Conservation (phyloP, 2,888 invertebrate species). For the Nephrocerus scutellatus region DNA sequence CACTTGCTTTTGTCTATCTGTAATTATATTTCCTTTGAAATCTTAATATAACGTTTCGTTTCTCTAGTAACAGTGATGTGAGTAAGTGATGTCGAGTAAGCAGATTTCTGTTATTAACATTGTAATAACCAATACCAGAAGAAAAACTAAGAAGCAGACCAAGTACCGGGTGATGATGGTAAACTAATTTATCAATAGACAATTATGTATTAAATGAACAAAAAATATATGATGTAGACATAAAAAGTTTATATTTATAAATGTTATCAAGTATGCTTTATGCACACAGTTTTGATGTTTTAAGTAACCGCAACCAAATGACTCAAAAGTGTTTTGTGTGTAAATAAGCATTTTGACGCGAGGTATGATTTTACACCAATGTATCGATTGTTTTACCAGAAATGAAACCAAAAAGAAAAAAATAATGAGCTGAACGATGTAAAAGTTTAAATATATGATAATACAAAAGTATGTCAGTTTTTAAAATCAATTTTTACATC, state of each 20-base stretch:
- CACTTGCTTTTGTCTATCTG: too few relatives aligned
- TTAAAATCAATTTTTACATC: background rate
- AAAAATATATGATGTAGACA: background rate
- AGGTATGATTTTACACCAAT: too few relatives aligned
- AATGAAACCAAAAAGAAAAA: background rate
- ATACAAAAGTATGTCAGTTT: background rate
- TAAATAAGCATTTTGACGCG: too few relatives aligned
- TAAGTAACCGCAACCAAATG: too few relatives aligned
- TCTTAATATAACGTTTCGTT: too few relatives aligned
- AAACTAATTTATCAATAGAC: background rate
- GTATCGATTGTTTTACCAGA: too few relatives aligned
- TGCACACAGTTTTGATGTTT: too few relatives aligned
- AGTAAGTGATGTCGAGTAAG: background rate
- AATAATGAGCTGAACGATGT: conserved; percentile 18
- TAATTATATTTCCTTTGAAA: too few relatives aligned
- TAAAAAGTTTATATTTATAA: background rate
- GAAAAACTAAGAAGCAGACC: background rate
- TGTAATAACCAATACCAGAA: background rate
- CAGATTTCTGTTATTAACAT: background rate
- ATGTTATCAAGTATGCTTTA: conserved; percentile 2
- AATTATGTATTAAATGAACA: background rate
- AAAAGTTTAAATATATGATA: conserved; percentile 16
- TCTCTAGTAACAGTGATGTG: too few relatives aligned
- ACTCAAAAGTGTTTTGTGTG: too few relatives aligned
- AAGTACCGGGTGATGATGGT: background rate